Percentiles rank a stretch among this genome's conserved stretches.
Evolutionary conservation across 2,888 invertebrate genomes (phyloP).

Genomic region (Synergus itoensis): DNA sequence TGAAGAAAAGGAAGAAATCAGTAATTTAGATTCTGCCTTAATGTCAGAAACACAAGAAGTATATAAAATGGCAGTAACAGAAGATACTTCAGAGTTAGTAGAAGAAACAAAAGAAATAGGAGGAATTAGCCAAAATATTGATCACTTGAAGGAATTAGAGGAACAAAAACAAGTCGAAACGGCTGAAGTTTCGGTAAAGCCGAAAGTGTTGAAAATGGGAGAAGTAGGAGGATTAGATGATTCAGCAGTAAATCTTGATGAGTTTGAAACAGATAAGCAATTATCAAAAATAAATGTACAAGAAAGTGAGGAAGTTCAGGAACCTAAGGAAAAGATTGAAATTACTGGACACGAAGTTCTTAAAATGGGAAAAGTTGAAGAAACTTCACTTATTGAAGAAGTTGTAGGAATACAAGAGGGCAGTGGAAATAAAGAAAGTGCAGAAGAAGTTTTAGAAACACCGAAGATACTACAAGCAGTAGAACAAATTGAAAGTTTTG

Average conservation of each 20-base stretch:
- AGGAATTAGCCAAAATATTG: conserved; percentile 59
- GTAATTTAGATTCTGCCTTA: neutral
- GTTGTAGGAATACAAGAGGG: neutral
- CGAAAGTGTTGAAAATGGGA: neutral
- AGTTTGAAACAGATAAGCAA: conserved; percentile 58
- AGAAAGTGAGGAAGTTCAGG: neutral
- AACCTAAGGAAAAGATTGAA: neutral
- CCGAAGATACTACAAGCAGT: neutral
- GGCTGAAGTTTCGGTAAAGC: neutral
- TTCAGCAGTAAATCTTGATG: conserved; percentile 28
- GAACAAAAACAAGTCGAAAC: neutral
- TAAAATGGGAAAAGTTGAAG: conserved; percentile 3
- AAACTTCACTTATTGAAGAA: conserved; percentile 10
- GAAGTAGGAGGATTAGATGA: neutral
- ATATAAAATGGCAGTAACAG: conserved; percentile 55
- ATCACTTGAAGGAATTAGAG: conserved; percentile 38
- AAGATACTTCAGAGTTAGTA: conserved; percentile 53
- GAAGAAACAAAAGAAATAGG: conserved; percentile 60
- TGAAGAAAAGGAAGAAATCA: neutral
- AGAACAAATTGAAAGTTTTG: conserved; percentile 8
- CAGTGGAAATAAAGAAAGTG: neutral
- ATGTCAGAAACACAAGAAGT: conserved; percentile 50
- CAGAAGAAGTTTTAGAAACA: neutral
- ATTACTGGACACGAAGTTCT: neutral
- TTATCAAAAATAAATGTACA: conserved; percentile 60